Evolutionary conservation across 2,113 vertebrate genomes (phyloP).

Genomic region (Himantopus leucocephalus): DNA sequence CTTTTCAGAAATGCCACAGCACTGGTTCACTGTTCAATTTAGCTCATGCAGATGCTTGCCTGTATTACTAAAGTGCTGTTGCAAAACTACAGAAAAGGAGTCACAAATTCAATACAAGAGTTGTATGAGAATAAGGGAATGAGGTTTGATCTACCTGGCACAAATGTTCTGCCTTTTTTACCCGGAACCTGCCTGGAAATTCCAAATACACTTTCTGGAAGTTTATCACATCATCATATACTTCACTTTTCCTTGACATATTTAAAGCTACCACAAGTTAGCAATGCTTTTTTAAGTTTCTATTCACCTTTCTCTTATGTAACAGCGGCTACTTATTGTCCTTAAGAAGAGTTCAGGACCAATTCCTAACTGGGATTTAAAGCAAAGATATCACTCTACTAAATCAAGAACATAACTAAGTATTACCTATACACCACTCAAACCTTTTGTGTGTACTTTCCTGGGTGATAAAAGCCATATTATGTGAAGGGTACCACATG

Average conservation of each 20-base stretch:
- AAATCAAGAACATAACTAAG: background rate
- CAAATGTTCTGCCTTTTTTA: background rate
- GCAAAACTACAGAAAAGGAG: background rate
- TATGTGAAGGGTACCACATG: background rate
- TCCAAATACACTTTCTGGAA: background rate
- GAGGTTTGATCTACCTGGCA: background rate
- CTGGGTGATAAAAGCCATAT: background rate
- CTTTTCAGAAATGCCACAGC: background rate
- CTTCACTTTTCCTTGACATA: background rate
- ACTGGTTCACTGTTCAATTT: background rate
- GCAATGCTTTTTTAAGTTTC: fast-evolving
- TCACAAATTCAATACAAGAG: background rate
- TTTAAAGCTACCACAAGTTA: background rate
- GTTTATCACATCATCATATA: background rate
- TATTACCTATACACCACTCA: background rate
- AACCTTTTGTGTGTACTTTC: background rate
- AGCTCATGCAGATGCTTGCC: background rate
- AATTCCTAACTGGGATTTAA: background rate
- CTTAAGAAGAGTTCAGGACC: background rate
- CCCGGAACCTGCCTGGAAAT: background rate
- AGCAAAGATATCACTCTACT: background rate
- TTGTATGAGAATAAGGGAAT: background rate
- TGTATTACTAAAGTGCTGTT: background rate
- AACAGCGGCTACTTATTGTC: background rate
- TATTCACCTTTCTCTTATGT: background rate